Conservation (phyloP, 1,140 invertebrate species). For the Episyrphus balteatus region DNA sequence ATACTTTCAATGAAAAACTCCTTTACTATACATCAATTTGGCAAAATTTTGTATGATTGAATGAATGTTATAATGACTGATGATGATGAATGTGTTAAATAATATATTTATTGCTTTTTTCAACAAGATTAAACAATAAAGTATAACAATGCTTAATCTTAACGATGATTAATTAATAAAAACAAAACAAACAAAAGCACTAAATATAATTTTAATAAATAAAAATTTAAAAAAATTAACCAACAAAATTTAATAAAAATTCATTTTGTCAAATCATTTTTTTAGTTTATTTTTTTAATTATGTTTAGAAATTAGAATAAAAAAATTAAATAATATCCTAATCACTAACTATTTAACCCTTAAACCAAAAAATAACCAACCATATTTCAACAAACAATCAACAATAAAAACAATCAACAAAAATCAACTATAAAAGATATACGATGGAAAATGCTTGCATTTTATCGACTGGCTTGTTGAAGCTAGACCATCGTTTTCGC, state of each 20-base stretch:
- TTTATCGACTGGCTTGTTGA: constrained; percentile 81
- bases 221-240: constrained; percentile 6
- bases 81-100: neutral
- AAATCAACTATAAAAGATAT: constrained; percentile 43
- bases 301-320: constrained; percentile 29
- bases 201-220: constrained; percentile 23
- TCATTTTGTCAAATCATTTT: constrained; percentile 12
- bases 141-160: constrained; percentile 8
- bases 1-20: neutral
- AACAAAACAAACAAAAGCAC: constrained; percentile 32
- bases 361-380: constrained; percentile 3
- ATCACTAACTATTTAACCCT: constrained; percentile 7
- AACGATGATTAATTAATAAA: constrained; percentile 28
- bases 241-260: constrained; percentile 12
- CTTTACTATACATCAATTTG: too few relatives aligned
- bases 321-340: too few relatives aligned
- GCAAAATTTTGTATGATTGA: neutral
- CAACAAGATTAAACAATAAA: neutral
- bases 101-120: constrained; percentile 1
- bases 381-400: neutral
- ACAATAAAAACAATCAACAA: neutral
- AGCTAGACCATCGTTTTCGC: constrained; percentile 34
- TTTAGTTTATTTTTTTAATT: constrained; percentile 15
- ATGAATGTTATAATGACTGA: neutral
- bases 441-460: constrained; percentile 66